Evolutionary conservation across 2,113 vertebrate species (phyloP).

Genomic region (Lepisosteus osseus): DNA sequence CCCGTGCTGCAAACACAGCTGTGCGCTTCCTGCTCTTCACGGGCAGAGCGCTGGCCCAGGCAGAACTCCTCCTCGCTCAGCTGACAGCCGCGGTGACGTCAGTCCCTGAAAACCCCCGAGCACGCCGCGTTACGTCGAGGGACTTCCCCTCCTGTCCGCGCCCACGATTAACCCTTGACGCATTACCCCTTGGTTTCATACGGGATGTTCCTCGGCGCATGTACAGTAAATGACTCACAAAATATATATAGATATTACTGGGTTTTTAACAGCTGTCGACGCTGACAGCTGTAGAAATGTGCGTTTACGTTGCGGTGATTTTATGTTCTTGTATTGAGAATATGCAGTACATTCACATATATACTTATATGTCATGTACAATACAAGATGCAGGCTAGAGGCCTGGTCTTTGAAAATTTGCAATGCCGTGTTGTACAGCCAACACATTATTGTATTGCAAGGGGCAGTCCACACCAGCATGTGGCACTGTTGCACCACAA

Average conservation of each 20-base stretch:
- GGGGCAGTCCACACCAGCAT: neutral
- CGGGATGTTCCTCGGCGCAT: neutral
- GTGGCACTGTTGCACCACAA: neutral
- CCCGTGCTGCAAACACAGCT: too few relatives aligned
- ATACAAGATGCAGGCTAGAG: neutral
- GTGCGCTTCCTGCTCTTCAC: slow-evolving; percentile 33
- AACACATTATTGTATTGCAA: too few relatives aligned
- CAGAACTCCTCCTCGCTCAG: slow-evolving; percentile 8
- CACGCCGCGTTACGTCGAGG: too few relatives aligned
- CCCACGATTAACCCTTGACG: too few relatives aligned
- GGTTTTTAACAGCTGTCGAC: too few relatives aligned
- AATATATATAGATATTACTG: too few relatives aligned
- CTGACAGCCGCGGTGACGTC: slow-evolving; percentile 13
- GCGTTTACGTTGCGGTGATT: too few relatives aligned
- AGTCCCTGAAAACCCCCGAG: neutral
- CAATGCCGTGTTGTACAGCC: neutral
- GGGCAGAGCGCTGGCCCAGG: slow-evolving; percentile 6
- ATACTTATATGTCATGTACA: slow-evolving; percentile 40
- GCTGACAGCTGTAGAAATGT: too few relatives aligned
- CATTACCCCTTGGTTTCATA: neutral
- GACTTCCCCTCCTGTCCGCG: too few relatives aligned
- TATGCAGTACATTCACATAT: neutral
- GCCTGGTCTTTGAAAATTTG: too few relatives aligned
- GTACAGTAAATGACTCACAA: slow-evolving; percentile 27
- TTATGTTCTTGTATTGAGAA: neutral